These are phyloP conservation scores for Lochmaea crataegi DNA, from an alignment of 2,888 invertebrate species.

Conservation along the genomic window DNA sequence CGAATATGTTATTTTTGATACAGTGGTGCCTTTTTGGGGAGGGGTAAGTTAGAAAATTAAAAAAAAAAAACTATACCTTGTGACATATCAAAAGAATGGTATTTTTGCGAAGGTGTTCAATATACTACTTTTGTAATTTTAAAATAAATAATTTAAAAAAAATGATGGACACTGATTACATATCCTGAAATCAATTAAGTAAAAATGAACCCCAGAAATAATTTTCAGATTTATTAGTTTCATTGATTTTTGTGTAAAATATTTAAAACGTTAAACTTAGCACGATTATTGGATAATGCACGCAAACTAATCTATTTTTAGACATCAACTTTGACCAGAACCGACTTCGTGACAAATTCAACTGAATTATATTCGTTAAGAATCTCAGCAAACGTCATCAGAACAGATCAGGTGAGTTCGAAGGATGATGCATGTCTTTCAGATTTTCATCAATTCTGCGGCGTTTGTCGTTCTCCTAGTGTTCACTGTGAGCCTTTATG, in stretches of 20 bases:
- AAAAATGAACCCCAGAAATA: background rate
- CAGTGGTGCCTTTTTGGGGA: too few species aligned
- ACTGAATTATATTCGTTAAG: background rate
- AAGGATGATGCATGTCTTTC: background rate
- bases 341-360: background rate
- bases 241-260: slow-evolving; percentile 31
- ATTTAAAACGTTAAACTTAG: slow-evolving; percentile 20
- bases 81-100: too few species aligned
- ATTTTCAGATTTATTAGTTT: slow-evolving; percentile 14
- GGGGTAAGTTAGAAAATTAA: too few species aligned
- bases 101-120: too few species aligned
- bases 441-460: slow-evolving; percentile 2
- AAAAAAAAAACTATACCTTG: too few species aligned
- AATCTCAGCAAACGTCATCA: background rate
- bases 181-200: too few species aligned
- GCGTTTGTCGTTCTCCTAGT: slow-evolving; percentile 84
- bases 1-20: too few species aligned
- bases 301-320: slow-evolving; percentile 35
- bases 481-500: slow-evolving; percentile 97
- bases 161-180: too few species aligned
- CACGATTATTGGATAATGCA: slow-evolving; percentile 28
- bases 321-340: background rate
- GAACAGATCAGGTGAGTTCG: background rate
- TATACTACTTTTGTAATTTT: too few species aligned
- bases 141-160: too few species aligned